Evolutionary conservation across 2,888 invertebrate genomes (phyloP).

Genomic region (Trissolcus japonicus): DNA sequence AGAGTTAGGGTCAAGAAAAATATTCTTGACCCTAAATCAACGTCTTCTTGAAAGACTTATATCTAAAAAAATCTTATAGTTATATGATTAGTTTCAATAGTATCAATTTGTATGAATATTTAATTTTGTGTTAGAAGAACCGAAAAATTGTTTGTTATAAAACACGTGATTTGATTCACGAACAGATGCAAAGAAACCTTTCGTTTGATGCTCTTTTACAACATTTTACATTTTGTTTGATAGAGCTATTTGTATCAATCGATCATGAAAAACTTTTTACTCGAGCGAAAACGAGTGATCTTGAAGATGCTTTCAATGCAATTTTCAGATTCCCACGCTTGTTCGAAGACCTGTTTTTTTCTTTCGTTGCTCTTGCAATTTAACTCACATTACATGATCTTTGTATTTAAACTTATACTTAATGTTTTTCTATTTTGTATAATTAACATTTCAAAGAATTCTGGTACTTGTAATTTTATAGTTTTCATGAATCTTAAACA

Average conservation of each 20-base stretch:
- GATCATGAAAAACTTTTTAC: slow-evolving; percentile 18
- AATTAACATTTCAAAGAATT: too few species aligned
- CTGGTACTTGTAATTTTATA: too few species aligned
- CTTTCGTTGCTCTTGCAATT: slow-evolving; percentile 9
- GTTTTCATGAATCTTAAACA: too few species aligned
- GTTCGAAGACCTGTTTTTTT: slow-evolving; percentile 16
- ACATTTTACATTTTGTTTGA: slow-evolving; percentile 8
- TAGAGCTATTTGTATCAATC: slow-evolving; percentile 12
- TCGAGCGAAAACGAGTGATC: slow-evolving; percentile 28
- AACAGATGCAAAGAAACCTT: too few species aligned
- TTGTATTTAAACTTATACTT: neutral
- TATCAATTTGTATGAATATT: too few species aligned
- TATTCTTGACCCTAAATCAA: too few species aligned
- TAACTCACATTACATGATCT: neutral
- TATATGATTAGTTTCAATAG: too few species aligned
- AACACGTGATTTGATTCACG: too few species aligned
- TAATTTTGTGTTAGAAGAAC: neutral
- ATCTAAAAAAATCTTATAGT: neutral
- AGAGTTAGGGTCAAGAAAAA: too few species aligned
- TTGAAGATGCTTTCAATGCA: neutral
- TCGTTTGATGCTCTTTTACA: neutral
- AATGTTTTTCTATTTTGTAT: neutral
- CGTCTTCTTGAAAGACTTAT: too few species aligned
- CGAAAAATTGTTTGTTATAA: too few species aligned
- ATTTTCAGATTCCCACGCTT: slow-evolving; percentile 35